These are phyloP conservation scores for Poecilia velifera DNA, from an alignment of 2,797 vertebrate species.

Conservation along the genomic window DNA sequence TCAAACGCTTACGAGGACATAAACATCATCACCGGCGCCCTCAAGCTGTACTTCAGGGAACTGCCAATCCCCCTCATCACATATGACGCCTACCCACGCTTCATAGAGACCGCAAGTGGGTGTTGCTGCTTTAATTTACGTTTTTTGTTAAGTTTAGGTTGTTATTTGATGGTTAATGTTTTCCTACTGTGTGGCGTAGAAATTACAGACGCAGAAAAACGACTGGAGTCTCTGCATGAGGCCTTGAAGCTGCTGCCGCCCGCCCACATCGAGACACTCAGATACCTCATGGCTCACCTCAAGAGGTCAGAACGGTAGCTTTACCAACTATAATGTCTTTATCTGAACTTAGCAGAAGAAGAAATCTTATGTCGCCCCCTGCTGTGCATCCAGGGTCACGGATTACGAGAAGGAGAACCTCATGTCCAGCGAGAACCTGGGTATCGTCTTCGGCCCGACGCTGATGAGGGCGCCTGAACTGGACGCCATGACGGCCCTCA, in stretches of 20 bases:
- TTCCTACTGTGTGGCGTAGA: conserved; percentile 75
- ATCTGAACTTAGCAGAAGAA: not conserved
- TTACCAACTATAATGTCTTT: not conserved
- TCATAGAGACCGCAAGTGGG: conserved; percentile 97
- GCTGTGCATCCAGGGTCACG: conserved; percentile 84
- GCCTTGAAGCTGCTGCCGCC: conserved; percentile 94
- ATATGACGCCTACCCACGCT: conserved; percentile 96
- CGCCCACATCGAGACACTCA: conserved; percentile 95
- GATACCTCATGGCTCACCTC: conserved; percentile 97
- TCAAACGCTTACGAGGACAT: conserved; percentile 97
- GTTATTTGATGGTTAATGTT: not conserved
- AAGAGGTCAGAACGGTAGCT: conserved; percentile 84
- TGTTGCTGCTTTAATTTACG: conserved; percentile 27
- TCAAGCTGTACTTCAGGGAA: conserved; percentile 99
- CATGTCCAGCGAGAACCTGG: conserved; percentile 97
- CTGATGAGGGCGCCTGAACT: conserved; percentile 96
- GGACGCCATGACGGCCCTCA: conserved; percentile 96
- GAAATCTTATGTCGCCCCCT: not conserved
- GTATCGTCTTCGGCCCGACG: conserved; percentile 97
- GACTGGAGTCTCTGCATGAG: conserved; percentile 93
- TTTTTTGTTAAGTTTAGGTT: not conserved
- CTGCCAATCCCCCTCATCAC: conserved; percentile 98
- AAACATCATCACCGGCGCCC: conserved; percentile 98
- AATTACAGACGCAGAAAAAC: conserved; percentile 90
- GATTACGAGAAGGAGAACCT: conserved; percentile 95